Evolutionary conservation across 1,140 invertebrate genomes (phyloP), one percentile per base, ranked within the genome.

Genomic region (Anastatus disparis): DNA sequence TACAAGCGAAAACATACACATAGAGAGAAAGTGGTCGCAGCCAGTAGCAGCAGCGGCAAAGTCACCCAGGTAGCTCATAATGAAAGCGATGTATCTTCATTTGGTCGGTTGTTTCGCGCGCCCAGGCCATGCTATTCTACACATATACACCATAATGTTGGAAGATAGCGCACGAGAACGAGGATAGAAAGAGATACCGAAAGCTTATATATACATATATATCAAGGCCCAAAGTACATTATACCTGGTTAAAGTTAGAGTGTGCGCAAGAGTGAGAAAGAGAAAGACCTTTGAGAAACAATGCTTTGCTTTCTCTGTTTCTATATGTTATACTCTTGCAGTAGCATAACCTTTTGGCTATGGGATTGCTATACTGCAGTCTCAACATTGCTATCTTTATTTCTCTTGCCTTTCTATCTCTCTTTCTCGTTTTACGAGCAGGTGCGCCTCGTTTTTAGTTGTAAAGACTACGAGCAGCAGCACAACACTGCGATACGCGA

Each of bases 81-180:
- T 81, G 79, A 80, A 80, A 80, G 77, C 79, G 74, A 79, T 81
- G 78, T 76, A 75, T 80, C 79, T 81, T 81, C 79, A 81, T 81
- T 81, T 81, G 76, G 75, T 62, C 74, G 74, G 74, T 78, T 79
- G 79, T 80, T 79, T 77, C 77, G 75, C 71, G 22, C 22, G 26
- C 58, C n/a, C n/a, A n/a, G n/a, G n/a, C n/a, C n/a, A n/a, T n/a
- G n/a, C n/a, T n/a, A n/a, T n/a, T 58, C 26, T 27, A 50, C 42
- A 48, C 64, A 56, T 27, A 58, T 48, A 38, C 42, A 50, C 42
- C 27, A 52, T 44, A 26, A 58, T 59, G 59, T 59, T 48, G 67
- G 62, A 53, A 59, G 59, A 68, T 50, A 67, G 72, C 65, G 53
- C 55, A 29, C 27, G 22, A 24, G 46, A 53, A 40, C 22, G 15